Evolutionary conservation across 2,888 invertebrate species (phyloP), one percentile per base, ranked within the genome.

Genomic region (Pseudolycoriella hygida): DNA sequence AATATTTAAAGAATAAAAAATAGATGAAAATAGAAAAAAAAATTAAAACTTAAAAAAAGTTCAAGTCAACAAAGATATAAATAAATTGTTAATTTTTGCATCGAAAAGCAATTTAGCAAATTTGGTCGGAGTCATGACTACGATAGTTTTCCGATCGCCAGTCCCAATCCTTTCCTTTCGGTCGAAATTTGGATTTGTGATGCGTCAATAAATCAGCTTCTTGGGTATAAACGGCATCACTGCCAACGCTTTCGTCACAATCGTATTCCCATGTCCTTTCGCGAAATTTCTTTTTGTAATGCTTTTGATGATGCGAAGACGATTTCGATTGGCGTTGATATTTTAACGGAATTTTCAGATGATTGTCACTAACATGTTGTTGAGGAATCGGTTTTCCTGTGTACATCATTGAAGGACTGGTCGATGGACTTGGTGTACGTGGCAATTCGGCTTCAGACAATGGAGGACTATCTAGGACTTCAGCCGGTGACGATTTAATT

Each of bases 211-310:
- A 40, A 56, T 53, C 30, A 49, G 49, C 11, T 50, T 48, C 31
- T 39, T 42, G 47, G 11, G 19, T 44, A 11, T 38, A 43, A 17
- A 31, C 42, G 20, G 46, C 46, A 45, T 45, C 41, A 32, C 46
- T 42, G 43, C 43, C 43, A 34, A 38, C 10, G 18, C 43, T 44
- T 17, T 14, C 19, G 19, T 57, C 61, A 46, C 60, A 61, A 48
- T 62, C 61, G 47, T 60, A 65, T 68, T 72, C 78, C 79, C 79
- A 60, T 69, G 76, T 67, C 72, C 81, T 57, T 76, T 82, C 80
- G 66, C 84, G 84, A 67, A 80, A 81, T 58, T 85, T 84, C 69
- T 86, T 87, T 67, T 87, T 86, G 64, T 84, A 86, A 66, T 83
- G 83, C 53, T 74, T 72, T 54, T 76, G 75, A 1, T 69, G 66